A percentile compares a stretch with the other conserved stretches of the same genome.
Evolutionary conservation across 2,888 invertebrate species (phyloP).

Genomic region (Cephus nigrinus): DNA sequence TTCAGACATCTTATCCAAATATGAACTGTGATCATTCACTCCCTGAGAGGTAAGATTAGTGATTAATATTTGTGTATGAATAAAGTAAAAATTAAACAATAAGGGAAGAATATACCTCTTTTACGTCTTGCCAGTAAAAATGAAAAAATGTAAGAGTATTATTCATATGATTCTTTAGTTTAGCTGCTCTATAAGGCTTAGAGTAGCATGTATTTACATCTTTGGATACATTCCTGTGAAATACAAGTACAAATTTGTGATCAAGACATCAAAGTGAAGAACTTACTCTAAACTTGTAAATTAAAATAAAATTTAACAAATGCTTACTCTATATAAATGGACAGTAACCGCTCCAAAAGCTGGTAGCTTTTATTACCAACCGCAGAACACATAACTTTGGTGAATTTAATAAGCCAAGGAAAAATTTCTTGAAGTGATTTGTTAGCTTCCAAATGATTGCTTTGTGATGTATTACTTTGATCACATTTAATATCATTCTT

Average conservation of each 20-base stretch:
- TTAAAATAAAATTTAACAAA: not conserved
- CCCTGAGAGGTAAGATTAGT: slow-evolving; percentile 39
- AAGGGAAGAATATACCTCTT: slow-evolving; percentile 52
- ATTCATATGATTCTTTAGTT: slow-evolving; percentile 56
- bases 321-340: slow-evolving; percentile 48
- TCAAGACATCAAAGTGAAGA: not conserved
- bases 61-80: slow-evolving; percentile 7
- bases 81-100: slow-evolving; percentile 7
- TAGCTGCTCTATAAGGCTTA: slow-evolving; percentile 47
- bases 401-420: slow-evolving; percentile 48
- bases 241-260: not conserved
- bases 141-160: slow-evolving; percentile 61
- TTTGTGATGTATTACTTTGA: not conserved
- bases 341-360: slow-evolving; percentile 41
- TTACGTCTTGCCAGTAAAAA: slow-evolving; percentile 58
- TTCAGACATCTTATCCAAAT: slow-evolving; percentile 63
- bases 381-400: slow-evolving; percentile 37
- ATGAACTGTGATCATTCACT: slow-evolving; percentile 53
- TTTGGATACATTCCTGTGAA: slow-evolving; percentile 54
- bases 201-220: slow-evolving; percentile 46
- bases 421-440: slow-evolving; percentile 34
- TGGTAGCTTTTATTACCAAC: slow-evolving; percentile 43
- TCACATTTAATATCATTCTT: not conserved
- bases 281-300: not conserved
- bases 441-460: not conserved